phyloP scores from a whole-genome alignment of 2,888 invertebrate species.

The Heliothis peltigera region DNA sequence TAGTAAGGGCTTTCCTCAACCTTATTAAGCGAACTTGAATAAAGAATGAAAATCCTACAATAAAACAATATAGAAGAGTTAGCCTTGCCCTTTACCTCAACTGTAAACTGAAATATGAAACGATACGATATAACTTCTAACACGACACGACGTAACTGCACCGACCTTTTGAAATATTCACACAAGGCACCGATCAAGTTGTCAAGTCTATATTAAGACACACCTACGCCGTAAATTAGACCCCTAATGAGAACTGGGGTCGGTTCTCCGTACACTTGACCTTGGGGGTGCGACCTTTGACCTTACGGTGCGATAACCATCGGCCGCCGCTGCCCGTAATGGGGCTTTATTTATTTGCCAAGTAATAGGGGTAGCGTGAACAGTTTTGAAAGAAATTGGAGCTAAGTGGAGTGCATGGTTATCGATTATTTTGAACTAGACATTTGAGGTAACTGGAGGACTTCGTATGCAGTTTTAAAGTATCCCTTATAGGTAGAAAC shows the following conservation, averaged over 20 bases:
- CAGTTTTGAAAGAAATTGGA: constrained; percentile 13
- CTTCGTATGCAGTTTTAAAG: background rate
- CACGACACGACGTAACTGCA: constrained; percentile 36
- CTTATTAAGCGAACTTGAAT: background rate
- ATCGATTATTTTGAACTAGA: background rate
- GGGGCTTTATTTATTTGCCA: constrained; percentile 41
- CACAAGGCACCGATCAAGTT: constrained; percentile 34
- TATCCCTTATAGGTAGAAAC: background rate
- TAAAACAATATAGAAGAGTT: background rate
- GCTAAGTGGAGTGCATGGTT: background rate
- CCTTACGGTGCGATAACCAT: constrained; percentile 52
- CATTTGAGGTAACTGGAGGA: background rate
- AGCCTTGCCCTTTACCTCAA: background rate
- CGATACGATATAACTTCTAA: background rate
- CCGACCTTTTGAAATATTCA: constrained; percentile 44
- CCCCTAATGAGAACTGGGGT: constrained; percentile 20
- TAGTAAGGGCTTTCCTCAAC: background rate
- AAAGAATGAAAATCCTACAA: background rate
- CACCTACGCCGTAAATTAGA: constrained; percentile 35
- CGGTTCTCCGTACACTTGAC: constrained; percentile 47
- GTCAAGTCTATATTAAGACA: constrained; percentile 42
- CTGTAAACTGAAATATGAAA: constrained; percentile 20
- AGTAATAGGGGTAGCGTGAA: background rate
- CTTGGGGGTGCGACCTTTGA: constrained; percentile 36
- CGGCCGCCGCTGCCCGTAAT: constrained; percentile 32